phyloP scores from a whole-genome alignment of 2,113 vertebrate species.

The Rhadina sibilatrix region DNA sequence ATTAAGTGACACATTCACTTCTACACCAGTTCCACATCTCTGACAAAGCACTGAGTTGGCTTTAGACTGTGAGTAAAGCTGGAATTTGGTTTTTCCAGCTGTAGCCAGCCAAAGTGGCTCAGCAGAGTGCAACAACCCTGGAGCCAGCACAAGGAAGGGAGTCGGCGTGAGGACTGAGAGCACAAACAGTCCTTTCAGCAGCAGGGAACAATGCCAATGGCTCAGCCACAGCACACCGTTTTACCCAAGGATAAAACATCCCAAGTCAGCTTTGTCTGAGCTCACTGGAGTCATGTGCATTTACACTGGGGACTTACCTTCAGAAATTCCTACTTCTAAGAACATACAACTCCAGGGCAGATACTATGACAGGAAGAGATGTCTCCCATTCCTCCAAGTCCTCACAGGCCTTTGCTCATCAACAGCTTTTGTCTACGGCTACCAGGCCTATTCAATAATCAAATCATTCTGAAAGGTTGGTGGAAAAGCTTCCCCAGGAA shows the following conservation, averaged over 20 bases:
- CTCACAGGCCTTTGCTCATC: not conserved
- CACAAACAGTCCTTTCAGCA: not conserved
- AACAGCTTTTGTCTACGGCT: not conserved
- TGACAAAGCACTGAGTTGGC: not conserved
- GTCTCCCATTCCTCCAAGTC: not conserved
- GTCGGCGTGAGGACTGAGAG: fast-evolving
- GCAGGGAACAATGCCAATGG: not conserved
- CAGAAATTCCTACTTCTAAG: not conserved
- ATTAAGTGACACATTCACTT: not conserved
- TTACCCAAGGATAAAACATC: not conserved
- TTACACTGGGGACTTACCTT: not conserved
- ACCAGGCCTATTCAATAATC: not conserved
- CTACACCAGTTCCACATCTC: not conserved
- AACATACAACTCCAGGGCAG: not conserved
- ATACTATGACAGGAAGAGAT: not conserved
- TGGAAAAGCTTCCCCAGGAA: not conserved
- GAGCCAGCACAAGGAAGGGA: not conserved
- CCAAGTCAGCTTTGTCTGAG: not conserved
- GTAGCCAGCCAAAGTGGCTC: not conserved
- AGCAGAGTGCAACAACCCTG: fast-evolving
- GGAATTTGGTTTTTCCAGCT: not conserved
- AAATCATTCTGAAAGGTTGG: not conserved
- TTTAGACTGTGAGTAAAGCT: not conserved
- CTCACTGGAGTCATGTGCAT: not conserved
- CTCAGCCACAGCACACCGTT: not conserved